These are phyloP conservation scores for Manacus vitellinus DNA, from an alignment of 2,113 vertebrate genomes.

Conservation along the genomic window DNA sequence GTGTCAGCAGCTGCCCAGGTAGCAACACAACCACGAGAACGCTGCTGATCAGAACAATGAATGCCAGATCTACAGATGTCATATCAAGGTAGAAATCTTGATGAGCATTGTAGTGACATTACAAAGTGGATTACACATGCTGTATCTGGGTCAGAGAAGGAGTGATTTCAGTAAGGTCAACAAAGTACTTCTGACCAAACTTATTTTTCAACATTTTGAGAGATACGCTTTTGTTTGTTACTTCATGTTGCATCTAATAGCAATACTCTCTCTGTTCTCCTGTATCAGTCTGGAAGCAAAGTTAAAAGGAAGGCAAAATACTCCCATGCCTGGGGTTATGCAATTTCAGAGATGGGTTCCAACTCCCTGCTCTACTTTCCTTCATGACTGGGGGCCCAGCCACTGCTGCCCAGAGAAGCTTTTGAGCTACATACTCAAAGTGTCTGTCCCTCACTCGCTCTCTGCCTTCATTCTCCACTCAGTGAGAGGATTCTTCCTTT, in stretches of 20 bases:
- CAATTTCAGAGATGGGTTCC: background rate
- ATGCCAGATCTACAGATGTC: constrained; percentile 64
- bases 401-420: background rate
- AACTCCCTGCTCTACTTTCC: background rate
- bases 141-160: constrained; percentile 75
- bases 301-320: constrained; percentile 19
- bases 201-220: constrained; percentile 55
- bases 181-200: constrained; percentile 63
- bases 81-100: constrained; percentile 73
- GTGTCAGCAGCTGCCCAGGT: constrained; percentile 65
- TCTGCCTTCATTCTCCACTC: background rate
- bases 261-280: background rate
- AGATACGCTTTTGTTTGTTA: constrained; percentile 44
- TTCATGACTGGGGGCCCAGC: background rate
- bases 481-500: background rate
- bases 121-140: constrained; percentile 71
- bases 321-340: background rate
- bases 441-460: background rate
- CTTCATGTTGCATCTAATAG: background rate
- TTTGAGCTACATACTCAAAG: background rate
- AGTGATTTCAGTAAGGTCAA: constrained; percentile 66
- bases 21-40: constrained; percentile 54
- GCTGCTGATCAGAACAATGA: constrained; percentile 74
- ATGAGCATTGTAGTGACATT: constrained; percentile 70
- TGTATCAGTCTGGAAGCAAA: background rate